Base-by-base conservation (phyloP, 2,888 invertebrate species). In the Tinea semifulvella region DNA sequence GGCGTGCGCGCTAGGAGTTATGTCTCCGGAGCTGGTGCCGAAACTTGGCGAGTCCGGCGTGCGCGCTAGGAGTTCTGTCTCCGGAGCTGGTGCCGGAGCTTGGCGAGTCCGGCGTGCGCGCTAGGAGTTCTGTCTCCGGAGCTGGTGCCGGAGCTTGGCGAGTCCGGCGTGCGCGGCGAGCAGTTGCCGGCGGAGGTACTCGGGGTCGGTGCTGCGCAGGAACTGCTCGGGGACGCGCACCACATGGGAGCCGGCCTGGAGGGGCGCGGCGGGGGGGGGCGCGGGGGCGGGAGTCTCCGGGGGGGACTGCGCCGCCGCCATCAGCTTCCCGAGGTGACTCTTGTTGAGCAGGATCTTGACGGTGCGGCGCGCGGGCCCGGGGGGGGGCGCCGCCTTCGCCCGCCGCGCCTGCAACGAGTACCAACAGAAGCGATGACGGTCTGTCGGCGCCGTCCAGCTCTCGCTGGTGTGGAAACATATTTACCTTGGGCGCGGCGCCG, bases 331-430 rank as follows among this genome's bases (percentile, higher is more conserved):
- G 54, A 70, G 60, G 59, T 65, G 70, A 52, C 57, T 57, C 52
- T 70, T 68, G 60, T 80, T 75, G 61, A 76, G 64, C 55, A 73
- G 65, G 53, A 82, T 73, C 60, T 75, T 79, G 52, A 84, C 77
- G 47, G 81, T 70, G 26, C 55, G 60, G 39, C 48, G 31, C 10
- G 49, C 42, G 17, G 49, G 25, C 11, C 49, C 28, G 14, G 35
- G 31, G 27, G 38, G 17, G 44, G 43, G 35, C 44, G 47, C 42
- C 16, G 36, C 38, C 28, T 31, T 13, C 43, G 43, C 43, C 14
- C 18, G 36, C 40, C 28, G 43, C 7, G 47, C 45, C 14, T 14
- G 36, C 40, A 20, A 40, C 7, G 47, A 44, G 60, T 6, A 46
- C 65, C 58, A 87, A 85, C 51, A 88, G 61, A 2, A 88, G 16